Percentiles rank a stretch among this genome's conserved stretches.
phyloP scores from a whole-genome alignment of 1,140 invertebrate genomes.

The Bactericera cockerelli region DNA sequence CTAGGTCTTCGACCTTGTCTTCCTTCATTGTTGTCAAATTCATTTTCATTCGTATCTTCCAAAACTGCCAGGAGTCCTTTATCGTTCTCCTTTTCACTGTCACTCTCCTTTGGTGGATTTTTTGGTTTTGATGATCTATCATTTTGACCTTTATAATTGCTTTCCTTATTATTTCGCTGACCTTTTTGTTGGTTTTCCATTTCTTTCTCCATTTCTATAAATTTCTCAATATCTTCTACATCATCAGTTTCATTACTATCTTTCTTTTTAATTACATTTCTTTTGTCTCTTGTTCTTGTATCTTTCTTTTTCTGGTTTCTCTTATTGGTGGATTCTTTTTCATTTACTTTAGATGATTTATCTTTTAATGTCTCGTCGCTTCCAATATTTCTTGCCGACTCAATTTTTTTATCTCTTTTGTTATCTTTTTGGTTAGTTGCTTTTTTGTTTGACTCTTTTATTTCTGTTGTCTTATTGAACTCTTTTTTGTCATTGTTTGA shows the following conservation, averaged over 20 bases:
- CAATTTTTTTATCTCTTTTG: slow-evolving; percentile 16
- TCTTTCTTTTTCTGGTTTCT: slow-evolving; percentile 10
- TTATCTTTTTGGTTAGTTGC: slow-evolving; percentile 12
- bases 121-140: neutral
- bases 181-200: neutral
- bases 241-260: slow-evolving; percentile 15
- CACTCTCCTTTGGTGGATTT: slow-evolving; percentile 18
- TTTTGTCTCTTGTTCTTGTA: slow-evolving; percentile 10
- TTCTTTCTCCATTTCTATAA: slow-evolving; percentile 10
- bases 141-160: neutral
- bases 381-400: slow-evolving; percentile 9
- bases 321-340: slow-evolving; percentile 12
- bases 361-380: slow-evolving; percentile 11
- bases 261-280: slow-evolving; percentile 8
- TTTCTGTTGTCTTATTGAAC: neutral
- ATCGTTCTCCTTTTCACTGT: slow-evolving; percentile 22
- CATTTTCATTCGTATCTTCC: slow-evolving; percentile 24
- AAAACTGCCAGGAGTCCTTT: slow-evolving; percentile 26
- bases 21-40: slow-evolving; percentile 11
- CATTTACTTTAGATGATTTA: neutral
- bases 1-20: neutral
- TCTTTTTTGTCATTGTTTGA: neutral
- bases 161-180: neutral
- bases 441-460: neutral
- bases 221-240: slow-evolving; percentile 17